Base-by-base conservation (phyloP, 1,140 invertebrate genomes). In the Telenomus remus region DNA sequence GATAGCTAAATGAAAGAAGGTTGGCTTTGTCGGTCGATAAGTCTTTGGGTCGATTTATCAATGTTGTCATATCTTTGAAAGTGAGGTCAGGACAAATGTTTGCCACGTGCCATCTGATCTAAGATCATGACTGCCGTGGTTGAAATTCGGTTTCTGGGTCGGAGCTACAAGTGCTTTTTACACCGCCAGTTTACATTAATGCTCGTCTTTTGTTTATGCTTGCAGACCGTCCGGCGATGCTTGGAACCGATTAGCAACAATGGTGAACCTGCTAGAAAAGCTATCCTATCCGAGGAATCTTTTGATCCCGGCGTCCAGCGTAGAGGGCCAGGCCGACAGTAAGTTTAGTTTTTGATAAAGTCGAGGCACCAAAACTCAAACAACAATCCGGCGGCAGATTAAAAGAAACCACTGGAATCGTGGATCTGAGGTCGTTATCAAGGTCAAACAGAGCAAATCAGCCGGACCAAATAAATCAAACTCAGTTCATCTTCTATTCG, bases 211-310 rank as follows among this genome's bases (percentile, higher is more conserved):
- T 14, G 33, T 79, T 82, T 81, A 81, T 85, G 76, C 70, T 85
- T 89, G 35, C 87, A 96, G 94, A 57, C 91, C 90, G 27, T 87
- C 92, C 49, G 92, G 92, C 64, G 94, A 95, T 86, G 92, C 93
- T 1, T 96, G 95, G 95, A 91, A 89, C 72, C 91, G 92, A 82
- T 85, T 95, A 44, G 94, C 94, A 11, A 91, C 91, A 19, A 88
- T 96, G 66, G 94, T 95, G 82, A 93, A 94, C 80, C 89, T 72
- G n/a, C 83, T 95, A 68, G 91, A 93, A 83, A 90, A 91, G 79
- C 85, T 94, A 19, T 90, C 93, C 72, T 90, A 91, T 75, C 89
- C 90, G 63, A 83, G 88, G 53, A 70, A 81, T 63, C 74, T 83
- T 3, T 43, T 88, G 27, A 85, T 88, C 19, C 80, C 82, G 16